Evolutionary conservation across 35 echinoderm and acorn worm genomes (phyloP).

Genomic region (Patiria miniata): DNA sequence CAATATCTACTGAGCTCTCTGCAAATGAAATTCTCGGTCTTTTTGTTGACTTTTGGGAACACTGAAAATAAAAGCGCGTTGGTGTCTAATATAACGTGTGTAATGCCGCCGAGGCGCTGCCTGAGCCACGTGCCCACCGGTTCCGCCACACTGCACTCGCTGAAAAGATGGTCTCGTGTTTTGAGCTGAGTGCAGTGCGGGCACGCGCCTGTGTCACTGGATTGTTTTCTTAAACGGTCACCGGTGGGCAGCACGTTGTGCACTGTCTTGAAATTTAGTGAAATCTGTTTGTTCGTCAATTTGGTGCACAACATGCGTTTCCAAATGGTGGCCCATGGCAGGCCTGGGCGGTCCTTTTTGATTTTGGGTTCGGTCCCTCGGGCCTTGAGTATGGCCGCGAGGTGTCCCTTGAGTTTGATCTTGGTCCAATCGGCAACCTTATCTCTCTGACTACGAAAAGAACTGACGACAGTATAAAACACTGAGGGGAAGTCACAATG

Average conservation of each 20-base stretch:
- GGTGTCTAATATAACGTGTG: too few relatives aligned
- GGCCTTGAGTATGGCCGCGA: background rate
- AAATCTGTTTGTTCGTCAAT: background rate
- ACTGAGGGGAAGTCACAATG: too few relatives aligned
- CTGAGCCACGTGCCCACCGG: too few relatives aligned
- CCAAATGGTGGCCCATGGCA: background rate
- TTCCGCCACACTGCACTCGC: background rate
- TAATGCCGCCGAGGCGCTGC: too few relatives aligned
- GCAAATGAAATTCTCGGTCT: too few relatives aligned
- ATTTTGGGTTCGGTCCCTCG: background rate
- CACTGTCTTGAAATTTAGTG: background rate
- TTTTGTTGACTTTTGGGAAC: too few relatives aligned
- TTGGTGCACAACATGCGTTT: background rate
- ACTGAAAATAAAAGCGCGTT: too few relatives aligned
- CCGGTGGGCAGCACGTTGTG: slow-evolving; percentile 4
- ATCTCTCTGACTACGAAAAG: background rate
- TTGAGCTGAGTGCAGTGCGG: background rate
- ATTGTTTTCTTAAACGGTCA: background rate
- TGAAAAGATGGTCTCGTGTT: background rate
- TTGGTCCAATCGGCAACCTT: background rate
- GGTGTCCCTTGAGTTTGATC: background rate
- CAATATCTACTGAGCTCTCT: too few relatives aligned
- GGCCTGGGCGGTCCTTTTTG: background rate
- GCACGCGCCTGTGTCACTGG: background rate
- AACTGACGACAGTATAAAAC: too few relatives aligned